Evolutionary conservation across 2,113 vertebrate species (phyloP).

Genomic region (Cebidichthys violaceus): DNA sequence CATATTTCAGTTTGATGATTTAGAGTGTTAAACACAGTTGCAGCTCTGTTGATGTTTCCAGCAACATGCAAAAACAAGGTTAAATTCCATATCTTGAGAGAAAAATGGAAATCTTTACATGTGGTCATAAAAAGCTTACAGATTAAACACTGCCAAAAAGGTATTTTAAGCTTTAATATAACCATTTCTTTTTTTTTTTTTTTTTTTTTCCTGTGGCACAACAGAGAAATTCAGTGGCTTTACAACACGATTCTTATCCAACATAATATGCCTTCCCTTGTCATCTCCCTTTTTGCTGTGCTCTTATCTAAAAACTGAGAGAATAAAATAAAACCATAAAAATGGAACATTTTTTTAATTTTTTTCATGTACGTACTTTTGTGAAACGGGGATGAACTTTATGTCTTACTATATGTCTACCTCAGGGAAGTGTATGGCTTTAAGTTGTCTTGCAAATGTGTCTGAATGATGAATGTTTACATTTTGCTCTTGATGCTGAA

Average conservation of each 20-base stretch:
- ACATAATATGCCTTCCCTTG: slow-evolving; percentile 55
- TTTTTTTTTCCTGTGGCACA: slow-evolving; percentile 57
- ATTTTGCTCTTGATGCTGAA: slow-evolving; percentile 78
- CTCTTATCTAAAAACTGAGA: slow-evolving; percentile 72
- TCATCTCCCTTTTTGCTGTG: slow-evolving; percentile 65
- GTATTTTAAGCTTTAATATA: slow-evolving; percentile 76
- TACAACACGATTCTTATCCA: slow-evolving; percentile 70
- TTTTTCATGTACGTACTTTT: slow-evolving; percentile 23
- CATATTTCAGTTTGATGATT: slow-evolving; percentile 53
- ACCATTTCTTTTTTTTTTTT: slow-evolving; percentile 53
- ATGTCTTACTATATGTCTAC: slow-evolving; percentile 70
- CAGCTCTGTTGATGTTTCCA: slow-evolving; percentile 53
- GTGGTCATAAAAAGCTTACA: slow-evolving; percentile 65
- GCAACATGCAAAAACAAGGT: slow-evolving; percentile 63
- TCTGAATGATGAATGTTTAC: slow-evolving; percentile 76
- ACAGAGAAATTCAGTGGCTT: slow-evolving; percentile 76
- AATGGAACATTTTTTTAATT: slow-evolving; percentile 37
- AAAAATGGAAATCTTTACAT: slow-evolving; percentile 54
- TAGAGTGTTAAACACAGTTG: slow-evolving; percentile 40
- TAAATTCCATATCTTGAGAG: slow-evolving; percentile 44
- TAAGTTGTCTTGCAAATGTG: slow-evolving; percentile 77
- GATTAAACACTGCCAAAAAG: slow-evolving; percentile 70
- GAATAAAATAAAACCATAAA: slow-evolving; percentile 66
- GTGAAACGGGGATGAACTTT: slow-evolving; percentile 39
- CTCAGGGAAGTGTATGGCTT: slow-evolving; percentile 85